Base-by-base conservation (phyloP, 2,888 invertebrate species). In the Hetaerina titia region DNA sequence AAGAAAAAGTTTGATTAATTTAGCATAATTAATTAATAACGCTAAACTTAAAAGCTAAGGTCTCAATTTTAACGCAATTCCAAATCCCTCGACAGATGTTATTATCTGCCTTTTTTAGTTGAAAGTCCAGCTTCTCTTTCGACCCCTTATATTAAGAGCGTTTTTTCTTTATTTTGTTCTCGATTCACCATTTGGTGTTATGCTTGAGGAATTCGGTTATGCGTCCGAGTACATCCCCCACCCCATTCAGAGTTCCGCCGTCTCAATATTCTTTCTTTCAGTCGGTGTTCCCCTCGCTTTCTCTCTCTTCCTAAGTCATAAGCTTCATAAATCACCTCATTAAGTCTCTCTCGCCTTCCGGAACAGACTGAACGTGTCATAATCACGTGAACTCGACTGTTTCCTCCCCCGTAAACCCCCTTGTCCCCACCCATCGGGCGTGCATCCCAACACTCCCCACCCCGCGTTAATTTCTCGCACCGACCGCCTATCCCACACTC, bases 311-410 rank as follows among this genome's bases (percentile, higher is more conserved):
- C 89, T 57, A n/a, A 89, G 89, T 58, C 58, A 90, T 63, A 90
- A 60, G 64, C 64, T 22, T 56, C 92, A 45, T 92, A 92, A 92
- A 92, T 92, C 92, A 64, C 31, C 69, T 90, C 63, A 90, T 90
- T 92, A 64, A 63, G 56, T 89, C 56, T 56, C 56, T 22, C 45
- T 89, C 57, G 45, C 45, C 69, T 69, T 92, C 92, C 45, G 69
- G 56, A 92, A 92, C 63, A 64, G 15, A 69, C 64, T 64, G 45
- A 31, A 90, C 58, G 90, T 63, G 90, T 90, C 90, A 90, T 60
- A 90, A 90, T 90, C 90, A 74, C 74, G 74, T 74, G 74, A 74
- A 74, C 74, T 90, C 63, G 31, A 60, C 90, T 63, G 31, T 63
- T 60, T 31, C 63, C 11, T 25, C 90, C 90, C 63, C 63, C 60